Evolutionary conservation across 2,888 invertebrate species (phyloP), one percentile per base, ranked within the genome.

Genomic region (Meloe dianella): DNA sequence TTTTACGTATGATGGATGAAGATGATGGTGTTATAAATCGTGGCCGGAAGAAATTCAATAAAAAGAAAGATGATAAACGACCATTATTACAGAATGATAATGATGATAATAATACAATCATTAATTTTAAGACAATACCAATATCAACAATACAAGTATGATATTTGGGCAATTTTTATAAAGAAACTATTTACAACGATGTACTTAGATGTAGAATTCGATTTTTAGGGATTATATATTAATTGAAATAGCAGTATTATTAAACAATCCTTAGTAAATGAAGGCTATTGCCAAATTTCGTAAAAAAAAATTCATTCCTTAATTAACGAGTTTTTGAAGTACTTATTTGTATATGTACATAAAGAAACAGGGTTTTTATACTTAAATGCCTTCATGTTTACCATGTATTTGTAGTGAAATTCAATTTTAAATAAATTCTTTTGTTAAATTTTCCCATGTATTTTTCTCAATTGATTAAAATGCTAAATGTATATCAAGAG

Each of bases 1-100:
- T 91, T 57, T 82, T 91, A 35, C 86, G 89, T 62, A 91, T 92
- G 90, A 92, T 92, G 92, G 92, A 92, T 75, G 90, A 91, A 65
- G 87, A 88, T 1, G 89, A 91, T 71, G 91, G 91, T 0, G 90
- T 91, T 8, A 80, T 86, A 8, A 89, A 91, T 77, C 80, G 87
- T 61, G 79, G 79, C 24, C 81, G 79, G 62, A 81, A 81, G 60
- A 77, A 77, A 66, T 63, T 70, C 6, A 73, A 71, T 30, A 78
- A 79, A 58, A 79, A 78, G 71, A 79, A 79, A 60, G 86, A 86
- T 65, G 87, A 87, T 14, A 86, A 85, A 69, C 81, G 81, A 68
- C 77, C 82, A 1, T 72, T 87, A 62, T 78, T 87, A 56, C 82
- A 84, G 14, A 85, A 85, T 57, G 82, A 82, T 27, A 82, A 84